Conservation (phyloP, 2,113 vertebrate species). For the Micronisus gabar region DNA sequence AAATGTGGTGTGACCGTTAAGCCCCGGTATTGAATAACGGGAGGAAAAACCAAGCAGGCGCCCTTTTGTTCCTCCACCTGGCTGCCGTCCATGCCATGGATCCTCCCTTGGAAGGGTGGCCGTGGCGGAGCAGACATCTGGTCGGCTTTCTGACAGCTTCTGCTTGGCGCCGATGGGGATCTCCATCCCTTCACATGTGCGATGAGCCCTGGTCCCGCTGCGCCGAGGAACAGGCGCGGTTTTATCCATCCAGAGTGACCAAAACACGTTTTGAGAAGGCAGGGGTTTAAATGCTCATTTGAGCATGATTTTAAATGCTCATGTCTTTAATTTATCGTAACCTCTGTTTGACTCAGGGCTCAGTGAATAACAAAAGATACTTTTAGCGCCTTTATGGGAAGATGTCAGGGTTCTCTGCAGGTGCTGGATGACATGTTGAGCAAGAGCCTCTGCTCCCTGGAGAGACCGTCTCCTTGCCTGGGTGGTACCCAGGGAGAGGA, state of each 20-base stretch:
- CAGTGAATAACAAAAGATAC: background rate
- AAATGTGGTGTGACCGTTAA: background rate
- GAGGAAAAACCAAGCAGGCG: background rate
- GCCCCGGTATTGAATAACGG: background rate
- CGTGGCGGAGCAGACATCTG: background rate
- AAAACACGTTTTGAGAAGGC: rapidly evolving
- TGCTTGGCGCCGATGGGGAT: background rate
- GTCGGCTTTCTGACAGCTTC: background rate
- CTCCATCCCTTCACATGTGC: background rate
- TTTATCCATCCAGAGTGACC: background rate
- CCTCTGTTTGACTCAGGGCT: background rate
- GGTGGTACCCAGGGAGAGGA: background rate
- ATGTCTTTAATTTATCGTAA: background rate
- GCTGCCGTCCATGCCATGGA: background rate
- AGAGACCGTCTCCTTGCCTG: background rate
- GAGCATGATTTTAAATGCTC: background rate
- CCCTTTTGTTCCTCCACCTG: constrained; percentile 50
- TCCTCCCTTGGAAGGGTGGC: constrained; percentile 25
- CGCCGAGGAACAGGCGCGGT: rapidly evolving
- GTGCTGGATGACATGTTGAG: background rate
- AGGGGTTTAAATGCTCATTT: background rate
- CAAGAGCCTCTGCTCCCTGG: background rate
- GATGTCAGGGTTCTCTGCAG: background rate
- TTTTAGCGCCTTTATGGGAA: background rate
- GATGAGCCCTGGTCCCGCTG: background rate